A percentile compares a stretch with the other conserved stretches of the same genome.
These are phyloP conservation scores for Ricordea florida DNA, from an alignment of 92 coral and sea anemone genomes.

Conservation along the genomic window DNA sequence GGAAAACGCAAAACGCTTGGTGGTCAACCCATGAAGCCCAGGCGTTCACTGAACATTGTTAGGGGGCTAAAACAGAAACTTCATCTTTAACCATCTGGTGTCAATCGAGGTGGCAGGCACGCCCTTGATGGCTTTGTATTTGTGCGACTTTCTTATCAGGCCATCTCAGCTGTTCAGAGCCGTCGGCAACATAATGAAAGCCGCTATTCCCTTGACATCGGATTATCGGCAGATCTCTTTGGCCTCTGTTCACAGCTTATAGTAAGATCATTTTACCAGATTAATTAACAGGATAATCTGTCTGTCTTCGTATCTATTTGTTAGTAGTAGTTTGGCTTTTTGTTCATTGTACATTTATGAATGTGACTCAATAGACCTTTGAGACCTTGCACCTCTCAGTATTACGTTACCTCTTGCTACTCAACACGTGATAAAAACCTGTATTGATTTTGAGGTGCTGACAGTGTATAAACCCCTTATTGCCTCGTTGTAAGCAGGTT, in stretches of 20 bases:
- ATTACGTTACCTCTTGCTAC: background rate
- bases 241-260: slow-evolving; percentile 70
- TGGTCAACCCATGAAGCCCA: no score
- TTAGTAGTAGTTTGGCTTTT: background rate
- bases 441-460: slow-evolving; percentile 18
- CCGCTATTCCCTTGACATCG: slow-evolving; percentile 49
- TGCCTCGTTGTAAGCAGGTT: no score
- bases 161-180: slow-evolving; percentile 30
- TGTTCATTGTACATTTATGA: background rate
- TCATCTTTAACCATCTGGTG: slow-evolving; percentile 20
- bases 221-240: slow-evolving; percentile 40
- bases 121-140: background rate
- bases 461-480: background rate
- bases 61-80: no score
- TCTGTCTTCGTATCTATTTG: background rate
- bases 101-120: background rate
- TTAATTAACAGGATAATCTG: slow-evolving; percentile 48
- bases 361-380: background rate
- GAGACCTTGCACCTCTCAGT: no score
- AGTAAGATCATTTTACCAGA: slow-evolving; percentile 60
- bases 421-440: slow-evolving; percentile 20
- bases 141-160: slow-evolving; percentile 34
- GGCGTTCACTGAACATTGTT: no score
- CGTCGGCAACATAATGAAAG: slow-evolving; percentile 16
- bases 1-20: no score